Evolutionary conservation across 2,113 vertebrate species (phyloP).

Genomic region (Takifugu bimaculatus): DNA sequence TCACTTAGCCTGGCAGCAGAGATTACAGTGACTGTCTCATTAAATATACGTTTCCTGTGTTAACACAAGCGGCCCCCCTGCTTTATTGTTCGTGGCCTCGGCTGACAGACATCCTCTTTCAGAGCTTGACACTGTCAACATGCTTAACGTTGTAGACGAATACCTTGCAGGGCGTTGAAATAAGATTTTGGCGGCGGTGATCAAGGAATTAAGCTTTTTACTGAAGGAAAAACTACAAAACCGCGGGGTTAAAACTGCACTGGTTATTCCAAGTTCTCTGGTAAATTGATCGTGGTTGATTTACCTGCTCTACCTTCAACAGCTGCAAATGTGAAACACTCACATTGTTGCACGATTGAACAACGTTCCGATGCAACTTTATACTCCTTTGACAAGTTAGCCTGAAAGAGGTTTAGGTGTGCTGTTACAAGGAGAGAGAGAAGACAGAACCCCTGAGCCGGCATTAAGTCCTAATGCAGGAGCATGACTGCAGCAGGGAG

Average conservation of each 20-base stretch:
- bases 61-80: constrained; percentile 40
- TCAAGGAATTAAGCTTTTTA: background rate
- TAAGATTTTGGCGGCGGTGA: constrained; percentile 23
- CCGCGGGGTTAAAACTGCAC: too few relatives aligned
- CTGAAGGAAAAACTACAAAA: background rate
- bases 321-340: too few relatives aligned
- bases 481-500: constrained; percentile 44
- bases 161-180: constrained; percentile 50
- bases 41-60: constrained; percentile 58
- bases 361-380: too few relatives aligned
- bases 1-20: constrained; percentile 40
- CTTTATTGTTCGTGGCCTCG: constrained; percentile 27
- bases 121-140: constrained; percentile 27
- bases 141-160: constrained; percentile 35
- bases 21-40: constrained; percentile 51
- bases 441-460: background rate
- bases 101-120: constrained; percentile 41
- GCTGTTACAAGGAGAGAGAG: constrained; percentile 5
- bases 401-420: background rate
- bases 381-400: too few relatives aligned
- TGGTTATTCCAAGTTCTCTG: too few relatives aligned
- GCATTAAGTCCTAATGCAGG: constrained; percentile 28
- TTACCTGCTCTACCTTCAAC: too few relatives aligned
- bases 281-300: too few relatives aligned
- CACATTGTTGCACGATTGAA: too few relatives aligned